Evolutionary conservation across 2,113 vertebrate genomes (phyloP), one percentile per base, ranked within the genome.

Genomic region (Polyodon spathula): DNA sequence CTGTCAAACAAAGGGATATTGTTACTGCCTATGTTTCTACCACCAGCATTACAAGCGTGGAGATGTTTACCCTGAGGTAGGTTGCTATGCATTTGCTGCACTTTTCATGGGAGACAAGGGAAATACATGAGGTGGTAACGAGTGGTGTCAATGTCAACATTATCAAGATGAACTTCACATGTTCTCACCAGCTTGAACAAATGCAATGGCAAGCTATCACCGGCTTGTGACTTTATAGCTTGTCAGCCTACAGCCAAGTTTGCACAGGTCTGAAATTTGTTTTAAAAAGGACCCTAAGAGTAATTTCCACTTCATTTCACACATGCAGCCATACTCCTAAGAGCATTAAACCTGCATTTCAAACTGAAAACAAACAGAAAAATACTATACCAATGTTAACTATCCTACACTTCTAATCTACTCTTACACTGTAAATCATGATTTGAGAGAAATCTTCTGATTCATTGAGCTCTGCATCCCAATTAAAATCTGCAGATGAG

Each of bases 21-120:
- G 80, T 95, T 59, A 94, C 86, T 0, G 86, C 89, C 11, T 89
- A 80, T 2, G 82, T 99, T 72, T 86, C 86, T 0, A 57, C 91
- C 3, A 76, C 89, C 9, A 85, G 85, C 62, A 90, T 88, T 50
- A 90, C 92, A 51, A 88, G 90, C 0, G 86, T 93, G 79, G 92
- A 95, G 62, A 84, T 88, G 71, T 99, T 99, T 78, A 81, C 90
- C 5, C 82, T 99, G 68, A 95, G 94, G 96, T 99, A 85, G 52
- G 64, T 62, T 27, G 0, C 8, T 2, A 0, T 4, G 41, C 1
- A n/a, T n/a, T n/a, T n/a, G n/a, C n/a, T n/a, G n/a, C n/a, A n/a
- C n/a, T n/a, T 57, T 8, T 5, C 48, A 9, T 59, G 58, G 12
- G 16, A 17, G 37, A 17, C 17, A 50, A 4, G 39, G 15, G n/a